Evolutionary conservation across 2,888 invertebrate genomes (phyloP), one percentile per base, ranked within the genome.

Genomic region (Eubasilissa splendida): DNA sequence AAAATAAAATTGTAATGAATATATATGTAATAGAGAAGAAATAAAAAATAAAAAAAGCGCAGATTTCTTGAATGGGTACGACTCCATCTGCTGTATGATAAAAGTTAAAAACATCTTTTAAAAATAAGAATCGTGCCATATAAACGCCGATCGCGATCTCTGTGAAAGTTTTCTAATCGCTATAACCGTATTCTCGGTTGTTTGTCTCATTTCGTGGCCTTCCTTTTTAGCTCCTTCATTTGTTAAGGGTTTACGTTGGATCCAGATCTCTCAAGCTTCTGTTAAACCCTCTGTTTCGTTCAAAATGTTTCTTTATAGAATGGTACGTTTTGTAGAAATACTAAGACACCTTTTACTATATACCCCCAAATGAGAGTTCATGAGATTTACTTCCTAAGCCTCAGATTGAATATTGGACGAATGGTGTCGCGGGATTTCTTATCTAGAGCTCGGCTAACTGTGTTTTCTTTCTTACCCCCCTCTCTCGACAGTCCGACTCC

Each of bases 391-490:
- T 42, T 42, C 7, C 4, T 42, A 42, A 42, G 42, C 42, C 42
- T 4, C 42, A 4, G 42, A 42, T 42, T 42, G 42, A 58, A n/a
- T 58, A 9, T 4, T 58, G 4, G 58, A n/a, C 58, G n/a, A 58
- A n/a, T 11, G 58, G 3, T 58, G n/a, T 58, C 58, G 58, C 58
- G 58, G 58, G 58, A 58, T 58, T n/a, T n/a, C 58, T 58, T 58
- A 58, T 58, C 58, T 11, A 58, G 58, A n/a, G 11, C 58, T 9
- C 58, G n/a, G n/a, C 11, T 58, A n/a, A 58, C 58, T n/a, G 11
- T 58, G 33, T 65, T 65, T 65, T 65, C 14, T 31, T 65, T 65
- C 22, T 22, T 73, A 56, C 14, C 14, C 58, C 58, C 12, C n/a
- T n/a, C n/a, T 3, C 33, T n/a, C 12, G 58, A n/a, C 7, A 7